These are phyloP conservation scores for Himantopus leucocephalus DNA, from an alignment of 2,113 vertebrate species.

Conservation along the genomic window DNA sequence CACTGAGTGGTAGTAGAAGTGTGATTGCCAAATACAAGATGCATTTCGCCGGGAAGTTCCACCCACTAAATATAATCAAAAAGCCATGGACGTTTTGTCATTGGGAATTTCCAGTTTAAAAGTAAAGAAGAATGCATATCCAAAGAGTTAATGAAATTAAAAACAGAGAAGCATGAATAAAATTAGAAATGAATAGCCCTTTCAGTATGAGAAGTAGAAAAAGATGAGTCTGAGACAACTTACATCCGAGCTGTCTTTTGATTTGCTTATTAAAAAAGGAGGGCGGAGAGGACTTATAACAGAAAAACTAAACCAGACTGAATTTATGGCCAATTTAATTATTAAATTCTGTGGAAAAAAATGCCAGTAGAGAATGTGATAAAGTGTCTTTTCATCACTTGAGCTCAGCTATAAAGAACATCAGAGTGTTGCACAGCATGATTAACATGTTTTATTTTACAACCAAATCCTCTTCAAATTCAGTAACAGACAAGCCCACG, in stretches of 20 bases:
- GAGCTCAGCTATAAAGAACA: conserved; percentile 12
- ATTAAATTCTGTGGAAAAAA: conserved; percentile 38
- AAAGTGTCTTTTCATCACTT: conserved; percentile 49
- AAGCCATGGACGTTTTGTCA: neutral
- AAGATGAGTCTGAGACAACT: neutral
- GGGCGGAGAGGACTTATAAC: conserved; percentile 11
- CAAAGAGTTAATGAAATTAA: conserved; percentile 29
- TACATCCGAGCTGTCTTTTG: neutral
- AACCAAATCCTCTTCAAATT: conserved; percentile 29
- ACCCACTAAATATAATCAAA: neutral
- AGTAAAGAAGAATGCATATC: neutral
- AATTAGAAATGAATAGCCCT: conserved; percentile 37
- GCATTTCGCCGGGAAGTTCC: neutral
- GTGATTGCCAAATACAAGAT: neutral
- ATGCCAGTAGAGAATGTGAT: conserved; percentile 21
- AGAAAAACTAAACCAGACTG: neutral
- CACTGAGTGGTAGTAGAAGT: neutral
- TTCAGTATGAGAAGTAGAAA: conserved; percentile 14
- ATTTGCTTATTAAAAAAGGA: conserved; percentile 31
- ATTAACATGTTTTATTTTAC: conserved; percentile 47
- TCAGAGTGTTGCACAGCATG: conserved; percentile 35
- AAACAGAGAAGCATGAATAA: conserved; percentile 16
- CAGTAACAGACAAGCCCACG: neutral
- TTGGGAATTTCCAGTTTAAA: neutral
- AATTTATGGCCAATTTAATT: conserved; percentile 18